Base-by-base conservation (phyloP, 2,888 invertebrate genomes). In the Scaptomyza tumidula region DNA sequence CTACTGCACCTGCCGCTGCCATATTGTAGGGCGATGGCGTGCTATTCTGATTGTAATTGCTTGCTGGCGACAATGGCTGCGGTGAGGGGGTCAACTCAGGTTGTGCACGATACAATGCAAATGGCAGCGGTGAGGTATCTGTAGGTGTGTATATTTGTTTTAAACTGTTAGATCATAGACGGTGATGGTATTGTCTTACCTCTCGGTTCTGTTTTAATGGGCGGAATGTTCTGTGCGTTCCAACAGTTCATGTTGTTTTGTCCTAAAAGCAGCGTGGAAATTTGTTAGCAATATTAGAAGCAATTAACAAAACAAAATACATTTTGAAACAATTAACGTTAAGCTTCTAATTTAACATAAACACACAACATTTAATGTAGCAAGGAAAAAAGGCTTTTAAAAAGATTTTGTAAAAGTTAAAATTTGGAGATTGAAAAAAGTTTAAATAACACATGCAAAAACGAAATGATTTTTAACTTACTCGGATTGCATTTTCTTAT, bases 131-230 rank as follows among this genome's bases (percentile, higher is more conserved):
- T 65, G 92, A 91, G 76, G 89, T 86, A 76, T 92, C 92, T 92
- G 49, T 6, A 11, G 10, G 4, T 4, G 2, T 9, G 2, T 11
- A 3, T 10, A 6, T 9, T 2, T 29, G 29, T 35, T 5, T 2
- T 7, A 11, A 9, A 13, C 33, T 44, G 0, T 6, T 43, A n/a
- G 13, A 6, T 13, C 1, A 45, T 7, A 6, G 3, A 1, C 2
- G 7, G 24, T 24, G 24, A 24, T 31, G 10, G 6, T 31, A 13
- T 19, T 7, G 52, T 13, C 83, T 88, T 70, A 91, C 92, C 92
- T 90, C 90, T 86, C 35, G 92, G 92, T 79, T 92, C 92, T 4
- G 90, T 89, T 84, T 92, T 92, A 14, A 92, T 91, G 31, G 90
- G 84, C 64, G 91, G 86, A 79, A 90, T 89, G 48, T 88, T 90